These are phyloP conservation scores for Clunio marinus DNA, from an alignment of 2,888 invertebrate genomes.

Conservation along the genomic window DNA sequence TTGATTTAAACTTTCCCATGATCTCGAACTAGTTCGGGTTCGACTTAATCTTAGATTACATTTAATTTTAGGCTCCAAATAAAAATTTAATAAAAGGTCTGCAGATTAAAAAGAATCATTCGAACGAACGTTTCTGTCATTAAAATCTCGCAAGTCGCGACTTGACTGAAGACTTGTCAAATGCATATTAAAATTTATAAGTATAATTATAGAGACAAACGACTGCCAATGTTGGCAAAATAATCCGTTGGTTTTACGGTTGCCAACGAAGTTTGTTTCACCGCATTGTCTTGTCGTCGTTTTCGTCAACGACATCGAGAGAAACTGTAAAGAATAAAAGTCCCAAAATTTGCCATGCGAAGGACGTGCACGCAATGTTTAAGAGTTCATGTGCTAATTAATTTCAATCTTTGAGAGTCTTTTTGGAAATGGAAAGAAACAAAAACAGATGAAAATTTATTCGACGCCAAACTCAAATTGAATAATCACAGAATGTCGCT, in stretches of 20 bases:
- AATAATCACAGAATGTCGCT: background rate
- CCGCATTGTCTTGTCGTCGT: conserved; percentile 7
- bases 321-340: background rate
- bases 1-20: too few species aligned
- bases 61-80: too few species aligned
- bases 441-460: conserved; percentile 6
- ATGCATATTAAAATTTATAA: conserved; percentile 13
- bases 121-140: too few species aligned
- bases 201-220: background rate
- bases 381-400: background rate
- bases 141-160: too few species aligned
- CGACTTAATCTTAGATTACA: too few species aligned
- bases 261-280: background rate
- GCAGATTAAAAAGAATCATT: too few species aligned
- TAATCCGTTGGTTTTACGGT: background rate
- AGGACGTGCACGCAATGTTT: conserved; percentile 19
- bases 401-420: background rate
- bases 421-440: background rate
- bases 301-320: background rate
- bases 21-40: too few species aligned
- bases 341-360: conserved; percentile 11
- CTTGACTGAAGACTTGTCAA: conserved; percentile 12
- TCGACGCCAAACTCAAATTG: conserved; percentile 17
- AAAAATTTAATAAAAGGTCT: too few species aligned
- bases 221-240: background rate